These are phyloP conservation scores for Cyanoramphus novaezelandiae DNA, from an alignment of 2,113 vertebrate species.

Conservation along the genomic window DNA sequence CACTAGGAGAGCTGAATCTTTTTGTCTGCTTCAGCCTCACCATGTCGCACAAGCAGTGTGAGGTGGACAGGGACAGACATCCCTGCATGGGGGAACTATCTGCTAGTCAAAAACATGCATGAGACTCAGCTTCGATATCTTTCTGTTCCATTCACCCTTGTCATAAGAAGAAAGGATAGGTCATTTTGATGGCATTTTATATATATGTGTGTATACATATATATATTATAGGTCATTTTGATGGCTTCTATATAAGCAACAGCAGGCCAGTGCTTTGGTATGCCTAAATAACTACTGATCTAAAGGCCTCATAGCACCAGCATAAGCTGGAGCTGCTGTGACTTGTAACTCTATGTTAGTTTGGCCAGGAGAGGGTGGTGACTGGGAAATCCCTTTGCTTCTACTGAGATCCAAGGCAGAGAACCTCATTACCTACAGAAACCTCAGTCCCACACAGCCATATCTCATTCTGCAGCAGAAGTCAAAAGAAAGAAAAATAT, in stretches of 20 bases:
- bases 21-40: neutral
- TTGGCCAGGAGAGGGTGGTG: neutral
- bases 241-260: neutral
- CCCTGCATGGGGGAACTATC: neutral
- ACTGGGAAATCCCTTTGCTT: neutral
- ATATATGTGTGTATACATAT: neutral
- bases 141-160: neutral
- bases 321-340: neutral
- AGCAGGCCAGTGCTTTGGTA: neutral
- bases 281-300: neutral
- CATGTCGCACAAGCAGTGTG: rapidly evolving
- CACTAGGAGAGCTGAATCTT: neutral
- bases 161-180: neutral
- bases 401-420: neutral
- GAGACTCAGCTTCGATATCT: neutral
- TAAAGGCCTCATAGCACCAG: neutral
- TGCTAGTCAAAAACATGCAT: neutral
- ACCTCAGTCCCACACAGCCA: neutral
- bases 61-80: neutral
- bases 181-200: neutral
- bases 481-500: neutral
- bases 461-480: neutral
- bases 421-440: neutral
- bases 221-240: neutral
- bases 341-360: neutral